Percentiles rank a stretch among this genome's conserved stretches.
Conservation (phyloP, 1,140 invertebrate genomes). For the Ceratina japonica region DNA sequence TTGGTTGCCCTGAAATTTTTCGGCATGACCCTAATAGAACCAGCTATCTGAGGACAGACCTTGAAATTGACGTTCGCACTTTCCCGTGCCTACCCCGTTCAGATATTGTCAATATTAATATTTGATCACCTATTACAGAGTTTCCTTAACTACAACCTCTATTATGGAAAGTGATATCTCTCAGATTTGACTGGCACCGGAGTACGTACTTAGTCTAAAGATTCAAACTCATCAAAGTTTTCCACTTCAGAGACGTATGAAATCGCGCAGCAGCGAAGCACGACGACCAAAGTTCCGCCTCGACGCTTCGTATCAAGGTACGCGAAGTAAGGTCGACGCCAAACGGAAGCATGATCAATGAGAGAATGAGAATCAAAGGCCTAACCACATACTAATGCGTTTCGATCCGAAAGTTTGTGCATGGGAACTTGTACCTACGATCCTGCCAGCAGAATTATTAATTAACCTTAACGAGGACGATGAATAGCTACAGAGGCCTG, state of each 20-base stretch:
- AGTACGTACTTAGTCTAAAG: not conserved
- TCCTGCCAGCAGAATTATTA: slow-evolving; percentile 7
- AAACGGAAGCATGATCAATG: slow-evolving; percentile 8
- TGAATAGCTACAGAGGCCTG: not conserved
- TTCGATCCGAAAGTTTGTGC: slow-evolving; percentile 27
- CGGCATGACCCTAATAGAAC: too few relatives aligned
- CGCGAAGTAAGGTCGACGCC: not conserved
- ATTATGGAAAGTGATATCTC: too few relatives aligned
- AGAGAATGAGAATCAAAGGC: not conserved
- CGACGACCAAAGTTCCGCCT: not conserved
- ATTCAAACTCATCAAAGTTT: too few relatives aligned
- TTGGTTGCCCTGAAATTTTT: too few relatives aligned
- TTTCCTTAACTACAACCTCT: not conserved
- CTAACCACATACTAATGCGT: slow-evolving; percentile 18
- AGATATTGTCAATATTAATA: too few relatives aligned
- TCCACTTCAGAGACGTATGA: not conserved
- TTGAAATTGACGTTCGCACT: too few relatives aligned
- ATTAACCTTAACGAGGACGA: slow-evolving; percentile 31
- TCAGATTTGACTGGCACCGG: not conserved
- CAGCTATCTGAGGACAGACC: too few relatives aligned
- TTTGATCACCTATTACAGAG: too few relatives aligned
- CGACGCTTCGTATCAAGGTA: not conserved
- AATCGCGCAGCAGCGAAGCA: not conserved
- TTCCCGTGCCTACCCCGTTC: too few relatives aligned
- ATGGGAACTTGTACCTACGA: slow-evolving; percentile 12